Base-by-base conservation (phyloP, 2,797 vertebrate species). In the Molossus molossus region DNA sequence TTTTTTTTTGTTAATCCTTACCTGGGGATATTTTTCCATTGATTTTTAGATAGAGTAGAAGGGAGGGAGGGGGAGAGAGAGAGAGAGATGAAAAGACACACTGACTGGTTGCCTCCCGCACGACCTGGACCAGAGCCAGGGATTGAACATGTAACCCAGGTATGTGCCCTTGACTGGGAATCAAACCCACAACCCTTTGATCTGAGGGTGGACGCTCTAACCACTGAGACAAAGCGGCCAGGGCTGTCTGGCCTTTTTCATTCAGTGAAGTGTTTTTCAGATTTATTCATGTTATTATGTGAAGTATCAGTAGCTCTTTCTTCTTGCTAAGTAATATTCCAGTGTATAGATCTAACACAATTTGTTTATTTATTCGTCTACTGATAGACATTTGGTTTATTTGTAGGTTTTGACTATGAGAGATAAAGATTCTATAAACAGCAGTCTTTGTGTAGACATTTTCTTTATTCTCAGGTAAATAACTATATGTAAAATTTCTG, bases 191-290 rank as follows among this genome's bases (percentile, higher is more conserved):
- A 45, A 45, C 40, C 40, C 40, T 45, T 45, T 6, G 40, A 45
- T 45, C 40, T 45, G 40, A 45, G 40, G 40, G 40, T 45, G 40
- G 40, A 45, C 40, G 40, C 40, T 45, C 40, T 45, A 45, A 45
- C 40, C 40, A 45, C 40, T 45, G 40, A 45, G 40, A 45, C 40
- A 45, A 45, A 45, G 3, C 40, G 40, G 40, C 40, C 40, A 45
- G 40, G 40, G 3, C 23, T 67, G 33, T 50, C 33, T 80, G 37
- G 11, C 12, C 37, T 81, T 79, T 75, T 83, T 82, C 53, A 33
- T 50, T 90, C 60, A 92, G 69, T 37, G 85, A 81, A 86, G 75
- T 67, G 65, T 76, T 83, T 82, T 90, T 67, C n/a, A 75, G 21
- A 90, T 84, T 77, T n/a, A 62, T 48, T 4, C 29, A n/a, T 85